Percentiles rank a stretch among this genome's conserved stretches.
These are phyloP conservation scores for Lota lota DNA, from an alignment of 2,113 vertebrate genomes.

Conservation along the genomic window DNA sequence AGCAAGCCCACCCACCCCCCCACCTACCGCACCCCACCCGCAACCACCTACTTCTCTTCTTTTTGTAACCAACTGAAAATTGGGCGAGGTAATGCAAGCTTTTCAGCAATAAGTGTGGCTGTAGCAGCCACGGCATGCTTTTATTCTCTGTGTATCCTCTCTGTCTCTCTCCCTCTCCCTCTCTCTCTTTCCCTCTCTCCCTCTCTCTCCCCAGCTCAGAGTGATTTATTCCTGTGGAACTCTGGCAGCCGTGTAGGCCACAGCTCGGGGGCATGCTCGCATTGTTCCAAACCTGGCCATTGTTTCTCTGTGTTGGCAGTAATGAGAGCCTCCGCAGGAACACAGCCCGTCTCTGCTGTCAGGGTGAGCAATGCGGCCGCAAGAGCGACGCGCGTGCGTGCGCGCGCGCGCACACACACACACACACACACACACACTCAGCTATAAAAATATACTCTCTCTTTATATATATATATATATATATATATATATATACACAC, in stretches of 20 bases:
- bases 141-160: too few species aligned
- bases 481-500: too few species aligned
- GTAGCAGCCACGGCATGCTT: neutral
- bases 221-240: constrained; percentile 56
- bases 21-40: neutral
- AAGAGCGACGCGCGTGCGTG: constrained; percentile 1
- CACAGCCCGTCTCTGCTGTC: constrained; percentile 42
- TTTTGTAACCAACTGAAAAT: constrained; percentile 3
- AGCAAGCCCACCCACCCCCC: neutral
- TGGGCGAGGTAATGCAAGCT: constrained; percentile 11
- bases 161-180: too few species aligned
- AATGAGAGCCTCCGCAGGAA: constrained; percentile 50
- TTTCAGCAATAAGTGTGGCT: neutral
- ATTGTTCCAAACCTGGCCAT: constrained; percentile 53
- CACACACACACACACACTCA: constrained; percentile 21
- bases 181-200: neutral
- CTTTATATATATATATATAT: too few species aligned
- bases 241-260: constrained; percentile 37
- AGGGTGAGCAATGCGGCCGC: constrained; percentile 44
- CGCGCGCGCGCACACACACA: constrained; percentile 3
- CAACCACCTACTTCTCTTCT: too few species aligned
- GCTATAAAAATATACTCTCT: neutral
- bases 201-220: neutral
- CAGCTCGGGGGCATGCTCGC: constrained; percentile 44
- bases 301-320: constrained; percentile 44